Percentiles rank a stretch among this genome's conserved stretches.
Evolutionary conservation across 2,888 invertebrate species (phyloP).

Genomic region (Sarcophaga rosellei): DNA sequence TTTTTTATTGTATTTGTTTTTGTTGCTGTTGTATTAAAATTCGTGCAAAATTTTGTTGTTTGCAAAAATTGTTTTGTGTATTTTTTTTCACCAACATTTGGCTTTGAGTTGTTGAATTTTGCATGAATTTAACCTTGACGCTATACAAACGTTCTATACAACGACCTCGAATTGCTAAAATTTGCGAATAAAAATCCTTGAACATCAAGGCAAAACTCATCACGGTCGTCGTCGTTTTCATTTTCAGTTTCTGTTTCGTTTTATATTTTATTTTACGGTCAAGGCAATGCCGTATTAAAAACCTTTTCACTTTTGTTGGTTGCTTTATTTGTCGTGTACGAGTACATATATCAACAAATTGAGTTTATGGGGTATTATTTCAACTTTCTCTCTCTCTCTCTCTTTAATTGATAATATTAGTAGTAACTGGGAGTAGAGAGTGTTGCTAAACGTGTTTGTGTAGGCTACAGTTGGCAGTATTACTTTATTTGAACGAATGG

Average conservation of each 20-base stretch:
- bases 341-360: not conserved
- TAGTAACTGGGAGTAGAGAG: too few species aligned
- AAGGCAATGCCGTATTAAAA: constrained; percentile 70
- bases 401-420: too few species aligned
- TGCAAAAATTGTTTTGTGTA: constrained; percentile 2
- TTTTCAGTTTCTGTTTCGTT: not conserved
- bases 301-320: constrained; percentile 62
- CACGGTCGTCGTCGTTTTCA: constrained; percentile 68
- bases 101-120: constrained; percentile 62
- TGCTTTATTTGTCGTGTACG: constrained; percentile 29
- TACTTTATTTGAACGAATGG: too few species aligned
- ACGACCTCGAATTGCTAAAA: constrained; percentile 35
- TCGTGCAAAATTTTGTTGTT: not conserved
- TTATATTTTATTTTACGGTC: constrained; percentile 72
- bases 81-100: constrained; percentile 65
- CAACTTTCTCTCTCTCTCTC: too few species aligned
- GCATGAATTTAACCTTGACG: constrained; percentile 31
- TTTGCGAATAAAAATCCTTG: constrained; percentile 37
- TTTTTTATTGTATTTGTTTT: not conserved
- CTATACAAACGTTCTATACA: constrained; percentile 27
- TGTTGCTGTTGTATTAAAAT: not conserved
- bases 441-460: too few species aligned
- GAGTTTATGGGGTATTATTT: not conserved
- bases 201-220: constrained; percentile 66
- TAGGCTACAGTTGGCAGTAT: too few species aligned